These are phyloP conservation scores for Stomorhina lunata DNA, from an alignment of 2,888 invertebrate species.

Conservation along the genomic window DNA sequence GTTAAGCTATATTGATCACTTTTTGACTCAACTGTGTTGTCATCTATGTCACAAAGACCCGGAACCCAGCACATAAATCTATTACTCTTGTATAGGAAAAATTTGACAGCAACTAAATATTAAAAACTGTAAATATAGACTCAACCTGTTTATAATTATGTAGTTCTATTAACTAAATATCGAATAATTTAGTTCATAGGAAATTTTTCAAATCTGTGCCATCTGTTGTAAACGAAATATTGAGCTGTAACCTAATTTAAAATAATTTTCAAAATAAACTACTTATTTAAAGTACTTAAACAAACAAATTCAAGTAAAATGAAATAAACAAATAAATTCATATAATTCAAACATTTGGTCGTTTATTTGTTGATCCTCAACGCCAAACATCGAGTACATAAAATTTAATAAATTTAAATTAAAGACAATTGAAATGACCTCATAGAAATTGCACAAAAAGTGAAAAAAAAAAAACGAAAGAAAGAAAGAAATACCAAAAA, in stretches of 20 bases:
- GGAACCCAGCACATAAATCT: too few species aligned
- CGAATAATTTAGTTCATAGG: too few species aligned
- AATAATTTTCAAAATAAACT: background rate
- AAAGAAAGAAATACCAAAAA: background rate
- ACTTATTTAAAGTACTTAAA: background rate
- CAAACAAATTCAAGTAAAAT: background rate
- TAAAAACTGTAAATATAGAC: too few species aligned
- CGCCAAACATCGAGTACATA: slow-evolving; percentile 43
- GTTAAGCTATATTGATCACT: too few species aligned
- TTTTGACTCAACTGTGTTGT: too few species aligned
- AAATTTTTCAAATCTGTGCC: background rate
- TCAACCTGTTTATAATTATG: too few species aligned
- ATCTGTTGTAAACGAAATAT: too few species aligned
- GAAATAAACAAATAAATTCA: background rate
- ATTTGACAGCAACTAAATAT: too few species aligned
- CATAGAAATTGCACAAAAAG: slow-evolving; percentile 62
- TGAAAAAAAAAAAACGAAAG: background rate
- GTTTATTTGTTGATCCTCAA: slow-evolving; percentile 30
- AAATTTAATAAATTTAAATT: slow-evolving; percentile 75
- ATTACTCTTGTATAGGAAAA: too few species aligned
- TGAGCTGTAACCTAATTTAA: background rate
- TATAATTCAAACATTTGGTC: background rate
- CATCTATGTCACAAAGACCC: too few species aligned
- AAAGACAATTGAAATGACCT: slow-evolving; percentile 79
- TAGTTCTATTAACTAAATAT: too few species aligned